phyloP scores from a whole-genome alignment of 1,140 invertebrate genomes.

The Brachionus asplanchnoidis region DNA sequence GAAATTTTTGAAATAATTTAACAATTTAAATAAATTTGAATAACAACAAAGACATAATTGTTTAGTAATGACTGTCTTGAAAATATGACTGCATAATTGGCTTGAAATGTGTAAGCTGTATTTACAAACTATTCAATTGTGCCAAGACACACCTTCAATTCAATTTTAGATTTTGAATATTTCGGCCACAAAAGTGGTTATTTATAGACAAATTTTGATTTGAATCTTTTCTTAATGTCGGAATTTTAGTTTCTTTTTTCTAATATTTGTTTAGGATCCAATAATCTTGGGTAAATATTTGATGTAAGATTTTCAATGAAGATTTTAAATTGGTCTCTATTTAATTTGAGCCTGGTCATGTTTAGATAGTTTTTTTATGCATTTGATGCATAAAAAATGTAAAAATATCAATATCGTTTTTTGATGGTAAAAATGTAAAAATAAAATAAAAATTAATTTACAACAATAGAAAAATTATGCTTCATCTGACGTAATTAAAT shows the following conservation, averaged over 20 bases:
- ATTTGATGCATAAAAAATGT: too few relatives aligned
- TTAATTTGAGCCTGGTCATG: background rate
- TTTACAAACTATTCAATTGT: background rate
- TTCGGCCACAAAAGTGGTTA: background rate
- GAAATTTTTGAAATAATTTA: background rate
- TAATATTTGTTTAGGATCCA: background rate
- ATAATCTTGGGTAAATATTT: background rate
- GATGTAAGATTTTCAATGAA: background rate
- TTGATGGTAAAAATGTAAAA: background rate
- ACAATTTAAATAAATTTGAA: conserved; percentile 15
- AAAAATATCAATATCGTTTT: too few relatives aligned
- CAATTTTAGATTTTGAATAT: background rate
- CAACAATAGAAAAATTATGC: too few relatives aligned
- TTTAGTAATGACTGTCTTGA: background rate
- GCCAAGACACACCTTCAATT: background rate
- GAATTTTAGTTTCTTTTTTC: background rate
- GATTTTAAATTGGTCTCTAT: background rate
- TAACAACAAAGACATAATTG: background rate
- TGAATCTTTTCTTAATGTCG: background rate
- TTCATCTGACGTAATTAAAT: background rate
- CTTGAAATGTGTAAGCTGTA: background rate
- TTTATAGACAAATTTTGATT: background rate
- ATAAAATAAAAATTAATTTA: too few relatives aligned
- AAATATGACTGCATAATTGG: background rate
- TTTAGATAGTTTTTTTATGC: background rate